Base-by-base conservation (phyloP, 1,140 invertebrate species). In the Lamellibrachia luymesi region DNA sequence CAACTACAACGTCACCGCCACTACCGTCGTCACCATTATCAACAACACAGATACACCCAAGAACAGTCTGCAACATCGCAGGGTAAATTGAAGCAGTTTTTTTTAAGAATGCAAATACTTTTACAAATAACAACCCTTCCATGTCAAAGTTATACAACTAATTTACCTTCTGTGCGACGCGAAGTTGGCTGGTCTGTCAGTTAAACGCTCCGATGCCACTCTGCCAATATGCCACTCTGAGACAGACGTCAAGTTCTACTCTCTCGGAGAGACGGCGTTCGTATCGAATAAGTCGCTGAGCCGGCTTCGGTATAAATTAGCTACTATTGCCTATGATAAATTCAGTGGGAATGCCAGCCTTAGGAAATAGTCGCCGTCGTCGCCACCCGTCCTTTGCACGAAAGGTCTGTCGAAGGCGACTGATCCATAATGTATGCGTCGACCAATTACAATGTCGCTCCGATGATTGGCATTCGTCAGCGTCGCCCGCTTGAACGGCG, bases 371-470 rank as follows among this genome's bases (percentile, higher is more conserved):
- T 22, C 17, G 64, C 25, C 17, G 64, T 17, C 64, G 64, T 22
- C 17, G 64, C 25, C 64, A 22, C 25, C 64, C 5, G 64, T 80
- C 64, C 13, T 2, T 22, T 17, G 6, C 64, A 80, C 64, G 64
- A 80, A 38, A 80, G 64, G 8, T 80, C 52, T 56, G 6, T 22
- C 64, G 64, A 80, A 80, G 64, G 64, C 64, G 64, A 2, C 64
- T 80, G 64, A 80, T 80, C 64, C 64, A 80, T 80, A 80, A 80
- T 80, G 64, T 80, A 80, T 80, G 64, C 64, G 64, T 80, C 64
- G 64, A 10, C 64, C 64, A 80, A 80, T 80, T 80, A 80, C 64
- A 80, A 80, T 80, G 64, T 80, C 64, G 64, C 64, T 80, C 17
- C 64, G 25, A 22, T 80, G 64, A 80, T 80, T 80, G 64, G 64